Evolutionary conservation across 2,113 vertebrate species (phyloP), one percentile per base, ranked within the genome.

Genomic region (Perognathus longimembris): DNA sequence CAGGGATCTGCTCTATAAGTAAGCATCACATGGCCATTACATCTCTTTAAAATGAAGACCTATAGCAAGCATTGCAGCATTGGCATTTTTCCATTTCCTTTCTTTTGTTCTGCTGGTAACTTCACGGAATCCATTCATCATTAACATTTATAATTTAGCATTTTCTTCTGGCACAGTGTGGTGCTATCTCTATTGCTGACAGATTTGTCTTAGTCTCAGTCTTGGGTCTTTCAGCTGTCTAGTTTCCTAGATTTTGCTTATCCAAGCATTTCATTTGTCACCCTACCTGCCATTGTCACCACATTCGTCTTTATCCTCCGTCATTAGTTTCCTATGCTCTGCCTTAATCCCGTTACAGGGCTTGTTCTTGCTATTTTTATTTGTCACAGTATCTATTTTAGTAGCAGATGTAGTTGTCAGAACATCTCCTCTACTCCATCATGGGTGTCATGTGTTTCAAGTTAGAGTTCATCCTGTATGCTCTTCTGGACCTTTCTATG

Each of bases 111-210:
- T 11, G 22, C 42, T 95, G 92, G 11, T 64, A 87, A 64, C 79
- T 97, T 96, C 94, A 18, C 64, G 93, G 74, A 93, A 95, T 92
- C 54, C 74, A 38, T 92, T 54, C 85, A 90, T 96, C 93, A 96
- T 97, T 97, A 97, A 86, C 88, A 96, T 97, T 96, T 97, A 96
- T 98, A 97, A 97, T 97, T 97, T 96, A 95, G 93, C 79, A 81
- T 96, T 95, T 66, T 95, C 88, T 96, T 95, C 95, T 90, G 94
- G 88, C 76, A 92, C 71, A 89, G 85, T 93, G 11, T 95, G 95
- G 85, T 18, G 17, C 22, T 93, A 94, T 95, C 88, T 94, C 20
- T 45, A 92, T 89, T 90, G 84, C 94, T 98, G 96, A 96, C 80
- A 97, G 82, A 94, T 97, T 92, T 96, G 92, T 98, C 95, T 97